These are phyloP conservation scores for Malurus leucopterus DNA, from an alignment of 2,797 vertebrate genomes.

Conservation along the genomic window DNA sequence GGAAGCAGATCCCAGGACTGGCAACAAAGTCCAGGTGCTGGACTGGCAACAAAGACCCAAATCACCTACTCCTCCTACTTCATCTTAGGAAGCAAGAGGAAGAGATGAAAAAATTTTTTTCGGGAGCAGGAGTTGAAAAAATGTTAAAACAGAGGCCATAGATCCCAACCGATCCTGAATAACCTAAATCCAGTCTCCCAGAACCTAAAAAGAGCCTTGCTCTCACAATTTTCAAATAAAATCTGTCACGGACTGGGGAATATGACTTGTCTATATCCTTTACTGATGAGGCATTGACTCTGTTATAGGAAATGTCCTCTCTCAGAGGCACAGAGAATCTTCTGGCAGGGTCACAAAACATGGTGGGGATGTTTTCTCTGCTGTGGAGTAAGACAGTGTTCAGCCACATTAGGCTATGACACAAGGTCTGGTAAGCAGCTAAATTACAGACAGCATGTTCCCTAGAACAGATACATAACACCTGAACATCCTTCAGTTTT, in stretches of 20 bases:
- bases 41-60: neutral
- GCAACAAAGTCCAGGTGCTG: neutral
- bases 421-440: neutral
- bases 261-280: neutral
- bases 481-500: neutral
- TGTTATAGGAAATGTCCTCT: neutral
- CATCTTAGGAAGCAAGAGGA: neutral
- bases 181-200: neutral
- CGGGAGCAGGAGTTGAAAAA: neutral
- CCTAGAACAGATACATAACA: neutral
- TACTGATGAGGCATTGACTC: neutral
- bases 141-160: neutral
- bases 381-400: neutral
- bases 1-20: neutral
- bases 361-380: neutral
- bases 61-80: neutral
- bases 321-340: neutral
- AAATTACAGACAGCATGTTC: neutral
- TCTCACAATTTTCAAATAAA: neutral
- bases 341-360: neutral
- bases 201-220: neutral
- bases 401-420: neutral
- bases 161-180: neutral
- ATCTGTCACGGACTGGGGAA: fast-evolving
- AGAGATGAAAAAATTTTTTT: neutral